These are phyloP conservation scores for Lanius ludovicianus DNA, from an alignment of 2,113 vertebrate species.

Conservation along the genomic window DNA sequence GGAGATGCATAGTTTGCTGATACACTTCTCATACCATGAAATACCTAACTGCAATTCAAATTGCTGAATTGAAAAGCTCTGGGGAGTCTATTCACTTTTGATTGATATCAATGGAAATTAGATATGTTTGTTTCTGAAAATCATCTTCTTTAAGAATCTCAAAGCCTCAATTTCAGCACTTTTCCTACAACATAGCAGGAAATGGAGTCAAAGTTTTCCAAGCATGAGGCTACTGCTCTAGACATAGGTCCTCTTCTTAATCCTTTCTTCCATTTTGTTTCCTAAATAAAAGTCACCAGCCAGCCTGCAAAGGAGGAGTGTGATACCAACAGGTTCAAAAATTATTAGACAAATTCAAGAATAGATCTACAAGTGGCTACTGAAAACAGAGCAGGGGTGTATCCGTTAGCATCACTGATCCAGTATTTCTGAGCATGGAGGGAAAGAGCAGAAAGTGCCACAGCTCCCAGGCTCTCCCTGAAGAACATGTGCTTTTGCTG, in stretches of 20 bases:
- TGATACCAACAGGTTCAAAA: background rate
- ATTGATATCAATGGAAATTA: slow-evolving; percentile 32
- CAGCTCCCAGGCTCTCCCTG: background rate
- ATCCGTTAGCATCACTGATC: background rate
- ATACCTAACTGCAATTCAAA: background rate
- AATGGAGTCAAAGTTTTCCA: background rate
- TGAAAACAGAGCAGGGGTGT: background rate
- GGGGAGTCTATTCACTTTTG: slow-evolving; percentile 1
- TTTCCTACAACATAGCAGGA: background rate
- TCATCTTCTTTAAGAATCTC: background rate
- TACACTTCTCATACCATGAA: background rate
- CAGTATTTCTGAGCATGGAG: background rate
- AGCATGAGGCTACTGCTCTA: background rate
- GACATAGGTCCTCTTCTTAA: background rate
- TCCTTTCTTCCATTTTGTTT: background rate
- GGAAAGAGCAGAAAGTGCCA: background rate
- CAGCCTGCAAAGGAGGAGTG: background rate
- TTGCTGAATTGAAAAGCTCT: background rate
- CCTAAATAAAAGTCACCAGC: background rate
- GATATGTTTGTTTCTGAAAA: slow-evolving; percentile 42
- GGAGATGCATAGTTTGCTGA: background rate
- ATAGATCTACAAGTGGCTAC: background rate
- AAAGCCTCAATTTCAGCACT: background rate
- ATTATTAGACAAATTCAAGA: background rate
- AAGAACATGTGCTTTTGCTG: background rate